Evolutionary conservation across 2,888 invertebrate species (phyloP).

Genomic region (Orthosia cruda): DNA sequence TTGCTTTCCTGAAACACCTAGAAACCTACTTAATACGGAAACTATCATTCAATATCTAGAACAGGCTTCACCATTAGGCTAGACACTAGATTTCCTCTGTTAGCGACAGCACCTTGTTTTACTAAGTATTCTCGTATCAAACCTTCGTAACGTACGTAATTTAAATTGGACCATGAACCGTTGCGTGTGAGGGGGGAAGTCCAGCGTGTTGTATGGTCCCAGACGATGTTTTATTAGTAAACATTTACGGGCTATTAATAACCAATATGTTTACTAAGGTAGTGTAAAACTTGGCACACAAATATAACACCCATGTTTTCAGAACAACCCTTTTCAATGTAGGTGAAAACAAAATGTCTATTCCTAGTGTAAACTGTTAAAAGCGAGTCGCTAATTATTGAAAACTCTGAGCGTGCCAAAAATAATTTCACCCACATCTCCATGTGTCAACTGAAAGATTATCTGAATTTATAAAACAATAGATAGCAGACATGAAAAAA

Average conservation of each 20-base stretch:
- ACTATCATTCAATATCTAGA: constrained; percentile 45
- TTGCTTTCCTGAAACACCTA: constrained; percentile 33
- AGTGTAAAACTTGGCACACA: constrained; percentile 15
- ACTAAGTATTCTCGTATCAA: background rate
- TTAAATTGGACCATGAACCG: constrained; percentile 33
- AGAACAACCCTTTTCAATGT: background rate
- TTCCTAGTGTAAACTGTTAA: constrained; percentile 30
- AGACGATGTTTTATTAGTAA: constrained; percentile 46
- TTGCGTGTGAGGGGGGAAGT: constrained; percentile 47
- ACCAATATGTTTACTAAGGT: constrained; percentile 33
- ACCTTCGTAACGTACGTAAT: constrained; percentile 19
- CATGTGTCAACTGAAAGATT: constrained; percentile 51
- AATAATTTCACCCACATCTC: constrained; percentile 57
- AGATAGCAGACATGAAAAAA: constrained; percentile 20
- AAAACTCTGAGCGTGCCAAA: constrained; percentile 56
- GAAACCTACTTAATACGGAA: constrained; percentile 47
- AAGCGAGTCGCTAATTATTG: constrained; percentile 53
- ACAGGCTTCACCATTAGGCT: constrained; percentile 28
- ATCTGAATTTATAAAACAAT: constrained; percentile 45
- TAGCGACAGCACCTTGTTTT: constrained; percentile 40
- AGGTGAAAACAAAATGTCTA: constrained; percentile 28
- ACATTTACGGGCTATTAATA: constrained; percentile 46
- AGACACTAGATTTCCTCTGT: constrained; percentile 17
- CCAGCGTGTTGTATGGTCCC: constrained; percentile 18
- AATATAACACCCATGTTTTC: constrained; percentile 14